Percentiles rank a stretch among this genome's conserved stretches.
Evolutionary conservation across 2,888 invertebrate species (phyloP).

Genomic region (Ophraella communa): DNA sequence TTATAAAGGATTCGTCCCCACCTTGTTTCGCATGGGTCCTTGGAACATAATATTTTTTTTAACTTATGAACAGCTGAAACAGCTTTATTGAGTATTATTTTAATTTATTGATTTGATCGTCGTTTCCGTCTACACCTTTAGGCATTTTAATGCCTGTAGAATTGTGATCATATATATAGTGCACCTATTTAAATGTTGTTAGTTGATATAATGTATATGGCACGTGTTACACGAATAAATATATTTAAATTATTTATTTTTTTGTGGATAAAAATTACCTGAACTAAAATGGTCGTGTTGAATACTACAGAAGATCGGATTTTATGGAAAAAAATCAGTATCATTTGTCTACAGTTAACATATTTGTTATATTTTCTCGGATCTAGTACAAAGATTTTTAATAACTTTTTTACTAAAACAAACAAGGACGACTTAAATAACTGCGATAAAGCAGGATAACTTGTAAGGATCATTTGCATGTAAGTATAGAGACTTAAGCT

Average conservation of each 20-base stretch:
- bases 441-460: too few species aligned
- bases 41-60: conserved; percentile 98
- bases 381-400: too few species aligned
- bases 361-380: too few species aligned
- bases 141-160: conserved; percentile 1
- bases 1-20: conserved; percentile 96
- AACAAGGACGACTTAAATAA: too few species aligned
- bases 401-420: too few species aligned
- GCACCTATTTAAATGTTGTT: conserved; percentile 6
- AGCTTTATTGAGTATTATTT: conserved; percentile 63
- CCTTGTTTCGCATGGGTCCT: conserved; percentile 93
- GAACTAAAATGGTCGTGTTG: too few species aligned
- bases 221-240: conserved; percentile 11
- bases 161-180: conserved; percentile 2
- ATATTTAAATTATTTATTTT: not conserved
- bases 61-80: conserved; percentile 90
- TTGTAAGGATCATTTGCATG: too few species aligned
- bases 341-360: too few species aligned
- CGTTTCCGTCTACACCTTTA: conserved; percentile 5
- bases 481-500: too few species aligned
- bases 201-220: conserved; percentile 7
- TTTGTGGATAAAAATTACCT: not conserved
- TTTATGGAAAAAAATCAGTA: too few species aligned
- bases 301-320: not conserved
- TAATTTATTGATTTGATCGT: conserved; percentile 13